Conservation (phyloP, 2,113 vertebrate genomes). For the Tyto alba region DNA sequence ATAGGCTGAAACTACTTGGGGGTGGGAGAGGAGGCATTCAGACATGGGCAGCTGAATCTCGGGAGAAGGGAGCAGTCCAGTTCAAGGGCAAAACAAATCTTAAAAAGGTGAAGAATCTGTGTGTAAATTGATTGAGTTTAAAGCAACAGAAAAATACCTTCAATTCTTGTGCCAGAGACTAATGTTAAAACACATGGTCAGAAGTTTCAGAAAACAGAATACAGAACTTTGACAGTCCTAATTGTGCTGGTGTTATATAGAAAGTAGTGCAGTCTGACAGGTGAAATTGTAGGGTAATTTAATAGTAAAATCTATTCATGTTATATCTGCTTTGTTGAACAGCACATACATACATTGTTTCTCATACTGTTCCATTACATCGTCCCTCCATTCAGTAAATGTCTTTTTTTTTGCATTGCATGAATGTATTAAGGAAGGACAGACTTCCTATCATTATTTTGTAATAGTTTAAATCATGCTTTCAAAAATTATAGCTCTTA, state of each 20-base stretch:
- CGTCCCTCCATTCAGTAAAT: constrained; percentile 58
- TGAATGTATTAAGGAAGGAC: constrained; percentile 5
- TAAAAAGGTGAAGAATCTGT: neutral
- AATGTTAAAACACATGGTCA: neutral
- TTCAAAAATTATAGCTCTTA: constrained; percentile 29
- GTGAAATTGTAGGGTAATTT: neutral
- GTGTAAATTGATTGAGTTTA: neutral
- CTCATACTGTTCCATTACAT: constrained; percentile 64
- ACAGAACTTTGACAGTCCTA: neutral
- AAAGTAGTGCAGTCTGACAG: neutral
- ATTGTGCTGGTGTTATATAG: neutral
- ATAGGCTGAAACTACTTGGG: neutral
- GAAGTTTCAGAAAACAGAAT: neutral
- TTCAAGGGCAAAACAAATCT: neutral
- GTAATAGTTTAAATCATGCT: neutral
- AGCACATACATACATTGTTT: constrained; percentile 52
- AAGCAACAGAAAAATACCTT: too few species aligned
- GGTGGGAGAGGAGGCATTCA: neutral
- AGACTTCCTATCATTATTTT: neutral
- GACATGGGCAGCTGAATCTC: neutral
- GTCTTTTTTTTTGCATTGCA: constrained; percentile 54
- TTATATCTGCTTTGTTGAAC: constrained; percentile 53
- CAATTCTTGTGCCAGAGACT: neutral
- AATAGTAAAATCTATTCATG: neutral
- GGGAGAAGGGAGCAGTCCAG: neutral